A percentile compares a stretch with the other conserved stretches of the same genome.
phyloP scores from a whole-genome alignment of 2,113 vertebrate species.

The Pongo abelii region DNA sequence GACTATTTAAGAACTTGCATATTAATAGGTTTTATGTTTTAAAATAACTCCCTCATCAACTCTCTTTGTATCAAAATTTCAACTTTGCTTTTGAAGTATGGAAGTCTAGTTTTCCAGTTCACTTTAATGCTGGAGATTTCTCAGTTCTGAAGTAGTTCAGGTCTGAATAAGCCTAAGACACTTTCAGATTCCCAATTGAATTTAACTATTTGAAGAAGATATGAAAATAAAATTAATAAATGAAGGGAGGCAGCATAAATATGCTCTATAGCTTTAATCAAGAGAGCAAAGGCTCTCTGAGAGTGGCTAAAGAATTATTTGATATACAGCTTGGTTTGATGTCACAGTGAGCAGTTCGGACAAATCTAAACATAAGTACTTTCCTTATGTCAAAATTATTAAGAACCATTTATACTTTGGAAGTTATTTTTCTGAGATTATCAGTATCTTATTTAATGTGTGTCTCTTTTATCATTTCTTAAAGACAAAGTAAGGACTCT shows the following conservation, averaged over 20 bases:
- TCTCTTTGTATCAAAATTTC: background rate
- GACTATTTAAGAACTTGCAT: background rate
- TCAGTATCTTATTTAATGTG: slow-evolving; percentile 27
- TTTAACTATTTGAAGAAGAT: slow-evolving; percentile 8
- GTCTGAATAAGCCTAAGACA: background rate
- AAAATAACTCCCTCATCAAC: background rate
- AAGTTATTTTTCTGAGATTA: slow-evolving; percentile 32
- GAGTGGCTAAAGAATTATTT: background rate
- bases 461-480: slow-evolving; percentile 39
- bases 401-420: background rate
- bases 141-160: background rate
- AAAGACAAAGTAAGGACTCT: slow-evolving; percentile 30
- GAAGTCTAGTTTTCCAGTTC: background rate
- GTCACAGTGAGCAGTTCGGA: background rate
- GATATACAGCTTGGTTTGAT: background rate
- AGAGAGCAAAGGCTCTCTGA: background rate
- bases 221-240: background rate
- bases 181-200: background rate
- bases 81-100: background rate
- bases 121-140: background rate
- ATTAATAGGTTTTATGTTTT: background rate
- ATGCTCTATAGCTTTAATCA: background rate
- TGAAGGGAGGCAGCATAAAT: background rate
- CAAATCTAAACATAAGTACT: background rate
- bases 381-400: slow-evolving; percentile 41